phyloP scores from a whole-genome alignment of 2,888 invertebrate genomes.

The Brachyptera putata region DNA sequence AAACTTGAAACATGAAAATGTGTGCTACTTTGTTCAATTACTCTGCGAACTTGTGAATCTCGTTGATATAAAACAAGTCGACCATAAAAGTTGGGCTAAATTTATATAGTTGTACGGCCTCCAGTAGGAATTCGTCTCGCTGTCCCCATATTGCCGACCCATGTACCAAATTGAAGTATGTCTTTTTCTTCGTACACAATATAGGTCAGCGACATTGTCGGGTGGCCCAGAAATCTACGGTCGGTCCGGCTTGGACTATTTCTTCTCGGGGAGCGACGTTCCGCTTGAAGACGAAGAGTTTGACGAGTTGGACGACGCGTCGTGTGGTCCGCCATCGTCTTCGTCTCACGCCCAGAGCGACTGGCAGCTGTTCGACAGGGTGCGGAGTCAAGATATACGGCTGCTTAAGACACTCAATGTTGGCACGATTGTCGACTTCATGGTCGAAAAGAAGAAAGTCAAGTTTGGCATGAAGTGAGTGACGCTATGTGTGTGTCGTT shows the following conservation, averaged over 20 bases:
- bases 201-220: slow-evolving; percentile 68
- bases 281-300: slow-evolving; percentile 32
- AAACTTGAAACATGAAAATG: too few species aligned
- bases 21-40: too few species aligned
- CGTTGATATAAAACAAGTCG: too few species aligned
- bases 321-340: slow-evolving; percentile 30
- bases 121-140: too few species aligned
- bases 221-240: slow-evolving; percentile 71
- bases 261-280: slow-evolving; percentile 46
- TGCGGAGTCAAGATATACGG: slow-evolving; percentile 63
- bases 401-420: slow-evolving; percentile 65
- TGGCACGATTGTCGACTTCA: slow-evolving; percentile 70
- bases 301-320: slow-evolving; percentile 39
- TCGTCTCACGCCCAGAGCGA: slow-evolving; percentile 41
- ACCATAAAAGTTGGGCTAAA: too few species aligned
- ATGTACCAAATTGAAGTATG: too few species aligned
- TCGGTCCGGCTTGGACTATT: slow-evolving; percentile 58
- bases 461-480: slow-evolving; percentile 75
- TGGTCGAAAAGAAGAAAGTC: slow-evolving; percentile 81
- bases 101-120: too few species aligned
- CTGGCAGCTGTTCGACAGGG: slow-evolving; percentile 59
- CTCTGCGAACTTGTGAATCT: too few species aligned
- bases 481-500: too few species aligned
- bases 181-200: too few species aligned
- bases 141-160: too few species aligned